These are phyloP conservation scores for Cyanoderma ruficeps DNA, from an alignment of 2,113 vertebrate genomes.

Conservation along the genomic window DNA sequence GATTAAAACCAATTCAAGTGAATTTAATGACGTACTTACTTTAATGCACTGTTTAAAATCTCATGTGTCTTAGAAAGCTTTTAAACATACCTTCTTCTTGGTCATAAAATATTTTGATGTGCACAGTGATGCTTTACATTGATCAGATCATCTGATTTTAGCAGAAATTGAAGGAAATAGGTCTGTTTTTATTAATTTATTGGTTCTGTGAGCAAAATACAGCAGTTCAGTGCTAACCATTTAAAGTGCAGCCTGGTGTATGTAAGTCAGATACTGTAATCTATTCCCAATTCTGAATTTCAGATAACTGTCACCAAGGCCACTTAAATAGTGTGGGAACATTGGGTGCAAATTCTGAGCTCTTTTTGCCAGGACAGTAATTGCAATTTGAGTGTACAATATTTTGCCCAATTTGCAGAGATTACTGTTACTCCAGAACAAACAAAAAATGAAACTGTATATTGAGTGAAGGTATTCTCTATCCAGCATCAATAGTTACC, in stretches of 20 bases:
- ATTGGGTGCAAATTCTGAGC: not conserved
- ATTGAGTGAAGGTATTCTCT: not conserved
- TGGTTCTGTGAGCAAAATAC: not conserved
- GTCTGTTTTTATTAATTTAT: not conserved
- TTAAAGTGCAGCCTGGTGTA: not conserved
- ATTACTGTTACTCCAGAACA: not conserved
- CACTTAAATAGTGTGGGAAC: not conserved
- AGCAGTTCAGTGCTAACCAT: not conserved
- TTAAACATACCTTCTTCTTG: not conserved
- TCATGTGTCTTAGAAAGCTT: not conserved
- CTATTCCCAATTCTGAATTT: not conserved
- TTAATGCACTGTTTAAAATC: not conserved
- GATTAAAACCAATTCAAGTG: not conserved
- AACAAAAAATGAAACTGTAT: not conserved
- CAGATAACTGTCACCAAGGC: not conserved
- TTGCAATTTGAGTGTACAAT: not conserved
- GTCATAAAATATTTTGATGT: not conserved
- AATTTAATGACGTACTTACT: not conserved
- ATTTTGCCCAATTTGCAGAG: not conserved
- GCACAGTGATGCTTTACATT: not conserved
- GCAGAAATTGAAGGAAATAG: not conserved
- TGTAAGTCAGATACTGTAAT: not conserved
- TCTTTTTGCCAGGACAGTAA: not conserved
- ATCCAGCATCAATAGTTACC: not conserved
- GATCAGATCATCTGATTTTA: not conserved